These are phyloP conservation scores for Papilio machaon DNA, from an alignment of 1,140 invertebrate genomes.

Conservation along the genomic window DNA sequence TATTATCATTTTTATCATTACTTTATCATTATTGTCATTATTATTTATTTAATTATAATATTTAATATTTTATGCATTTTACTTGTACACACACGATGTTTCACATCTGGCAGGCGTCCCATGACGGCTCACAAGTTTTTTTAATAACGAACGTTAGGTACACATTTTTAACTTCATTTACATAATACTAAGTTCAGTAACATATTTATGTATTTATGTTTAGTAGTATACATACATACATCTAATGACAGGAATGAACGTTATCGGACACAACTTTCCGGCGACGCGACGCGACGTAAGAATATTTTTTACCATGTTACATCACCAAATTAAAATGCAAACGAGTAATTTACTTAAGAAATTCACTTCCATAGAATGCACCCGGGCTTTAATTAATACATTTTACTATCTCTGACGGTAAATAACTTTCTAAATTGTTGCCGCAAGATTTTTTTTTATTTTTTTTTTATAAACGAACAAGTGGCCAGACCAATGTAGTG, in stretches of 20 bases:
- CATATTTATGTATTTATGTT: not conserved
- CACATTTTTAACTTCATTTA: not conserved
- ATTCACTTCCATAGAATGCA: slow-evolving; percentile 27
- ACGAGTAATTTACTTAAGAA: slow-evolving; percentile 29
- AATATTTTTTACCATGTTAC: slow-evolving; percentile 11
- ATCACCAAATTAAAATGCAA: slow-evolving; percentile 32
- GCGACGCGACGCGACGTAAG: not conserved
- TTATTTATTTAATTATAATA: too few species aligned
- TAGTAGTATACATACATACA: not conserved
- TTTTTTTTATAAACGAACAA: not conserved
- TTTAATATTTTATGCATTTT: too few species aligned
- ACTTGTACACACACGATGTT: too few species aligned
- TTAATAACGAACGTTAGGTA: too few species aligned
- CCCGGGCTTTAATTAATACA: slow-evolving; percentile 29
- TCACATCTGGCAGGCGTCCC: too few species aligned
- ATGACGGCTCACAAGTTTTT: too few species aligned
- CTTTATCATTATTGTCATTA: too few species aligned
- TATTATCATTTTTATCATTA: too few species aligned
- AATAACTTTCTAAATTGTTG: slow-evolving; percentile 28
- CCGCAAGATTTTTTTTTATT: not conserved
- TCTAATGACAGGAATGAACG: not conserved
- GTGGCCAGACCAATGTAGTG: too few species aligned
- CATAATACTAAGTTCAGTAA: not conserved
- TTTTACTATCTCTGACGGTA: slow-evolving; percentile 10
- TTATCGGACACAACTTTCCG: slow-evolving; percentile 16